Base-by-base conservation (phyloP, 2,113 vertebrate species). In the Macaca nemestrina region DNA sequence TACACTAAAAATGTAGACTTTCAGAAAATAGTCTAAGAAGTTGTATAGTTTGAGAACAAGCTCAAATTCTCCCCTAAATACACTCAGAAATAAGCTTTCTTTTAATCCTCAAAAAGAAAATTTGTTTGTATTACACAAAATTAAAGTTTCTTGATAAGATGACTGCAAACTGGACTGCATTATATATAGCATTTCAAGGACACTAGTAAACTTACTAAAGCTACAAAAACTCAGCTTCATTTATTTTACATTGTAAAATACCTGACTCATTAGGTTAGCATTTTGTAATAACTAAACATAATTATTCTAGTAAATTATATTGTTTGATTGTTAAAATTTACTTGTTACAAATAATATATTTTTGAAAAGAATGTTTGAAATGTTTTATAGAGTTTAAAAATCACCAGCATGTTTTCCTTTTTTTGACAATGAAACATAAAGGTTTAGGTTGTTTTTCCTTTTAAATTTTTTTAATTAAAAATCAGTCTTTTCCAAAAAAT, bases 331-430 rank as follows among this genome's bases (percentile, higher is more conserved):
- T 86, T 88, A 95, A 97, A 97, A 88, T 92, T 85, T 92, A 75
- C 73, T 96, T 95, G 96, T 67, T 98, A 75, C 97, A 94, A 96
- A 73, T 76, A 55, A 97, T 32, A 86, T 83, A 80, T 61, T 93
- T 94, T 96, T 90, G 45, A 97, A 95, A 81, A 43, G 10, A 93
- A 91, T 52, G 50, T 67, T 97, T 87, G 27, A 75, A 96, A 75
- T 90, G 48, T 72, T 96, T 79, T 95, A 87, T 32, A 82, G 11
- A 90, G 8, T 67, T 35, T n/a, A 55, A 80, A 87, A 93, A 55
- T 20, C 2, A 95, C 10, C 1, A 76, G 48, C 14, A 87, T 45
- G 10, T 80, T 96, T 97, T 93, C 38, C 25, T 70, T 97, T 94
- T 92, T 27, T 73, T 84, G n/a, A 91, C 40, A 85, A 79, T 57